Conservation (phyloP, 2,797 vertebrate species). For the Neoniphon sammara region DNA sequence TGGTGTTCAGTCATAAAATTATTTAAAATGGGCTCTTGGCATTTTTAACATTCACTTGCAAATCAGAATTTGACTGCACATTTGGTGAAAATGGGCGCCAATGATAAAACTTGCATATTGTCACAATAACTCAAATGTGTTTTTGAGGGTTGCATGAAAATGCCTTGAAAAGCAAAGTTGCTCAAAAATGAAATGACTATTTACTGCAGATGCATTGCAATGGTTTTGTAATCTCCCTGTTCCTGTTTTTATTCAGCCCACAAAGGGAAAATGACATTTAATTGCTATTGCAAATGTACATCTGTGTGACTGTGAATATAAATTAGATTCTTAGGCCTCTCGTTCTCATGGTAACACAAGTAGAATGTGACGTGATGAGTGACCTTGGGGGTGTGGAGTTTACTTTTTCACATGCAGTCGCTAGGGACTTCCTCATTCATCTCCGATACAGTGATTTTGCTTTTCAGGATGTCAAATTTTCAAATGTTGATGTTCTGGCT, state of each 20-base stretch:
- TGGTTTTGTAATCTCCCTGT: slow-evolving; percentile 51
- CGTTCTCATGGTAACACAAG: slow-evolving; percentile 84
- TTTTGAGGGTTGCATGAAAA: slow-evolving; percentile 51
- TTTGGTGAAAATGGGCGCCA: slow-evolving; percentile 38
- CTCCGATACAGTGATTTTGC: slow-evolving; percentile 19
- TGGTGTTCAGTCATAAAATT: slow-evolving; percentile 64
- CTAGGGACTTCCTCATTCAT: slow-evolving; percentile 52
- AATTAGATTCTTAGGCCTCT: slow-evolving; percentile 74
- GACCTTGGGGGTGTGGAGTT: slow-evolving; percentile 75
- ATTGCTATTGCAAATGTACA: slow-evolving; percentile 79
- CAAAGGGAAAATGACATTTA: slow-evolving; percentile 78
- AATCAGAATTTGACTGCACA: slow-evolving; percentile 50
- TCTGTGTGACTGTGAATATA: slow-evolving; percentile 80
- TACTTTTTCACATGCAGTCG: slow-evolving; percentile 49
- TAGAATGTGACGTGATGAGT: slow-evolving; percentile 74
- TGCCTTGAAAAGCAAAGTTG: slow-evolving; percentile 53
- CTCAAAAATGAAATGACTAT: slow-evolving; percentile 51
- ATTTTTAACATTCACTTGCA: slow-evolving; percentile 61
- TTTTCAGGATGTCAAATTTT: slow-evolving; percentile 16
- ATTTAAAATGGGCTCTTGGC: slow-evolving; percentile 63
- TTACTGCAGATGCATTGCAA: slow-evolving; percentile 40
- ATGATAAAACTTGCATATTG: slow-evolving; percentile 65
- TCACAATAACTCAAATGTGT: slow-evolving; percentile 48
- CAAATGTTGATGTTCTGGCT: background rate
- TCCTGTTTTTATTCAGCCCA: slow-evolving; percentile 42